These are phyloP conservation scores for Agrochola lota DNA, from an alignment of 2,888 invertebrate species.

Conservation along the genomic window DNA sequence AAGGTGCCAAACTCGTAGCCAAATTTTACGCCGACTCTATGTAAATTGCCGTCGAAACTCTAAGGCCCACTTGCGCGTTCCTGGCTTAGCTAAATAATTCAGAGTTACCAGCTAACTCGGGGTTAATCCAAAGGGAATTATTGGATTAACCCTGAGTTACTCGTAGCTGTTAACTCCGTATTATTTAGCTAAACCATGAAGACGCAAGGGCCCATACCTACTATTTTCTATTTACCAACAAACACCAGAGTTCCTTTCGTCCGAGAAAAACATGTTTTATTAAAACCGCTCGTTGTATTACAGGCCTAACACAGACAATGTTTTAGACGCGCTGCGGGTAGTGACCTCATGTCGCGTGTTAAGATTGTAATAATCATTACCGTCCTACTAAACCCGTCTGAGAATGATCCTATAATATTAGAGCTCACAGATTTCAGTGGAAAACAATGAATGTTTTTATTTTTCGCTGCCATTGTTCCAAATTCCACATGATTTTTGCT, in stretches of 20 bases:
- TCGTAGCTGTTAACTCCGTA: too few relatives aligned
- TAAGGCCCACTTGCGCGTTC: too few relatives aligned
- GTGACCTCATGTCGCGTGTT: slow-evolving; percentile 44
- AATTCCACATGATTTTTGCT: not conserved
- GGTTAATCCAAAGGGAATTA: too few relatives aligned
- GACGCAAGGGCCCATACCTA: not conserved
- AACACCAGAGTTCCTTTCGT: too few relatives aligned
- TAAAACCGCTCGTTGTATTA: slow-evolving; percentile 34
- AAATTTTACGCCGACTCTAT: too few relatives aligned
- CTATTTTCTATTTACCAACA: not conserved
- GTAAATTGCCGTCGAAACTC: too few relatives aligned
- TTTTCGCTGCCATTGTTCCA: slow-evolving; percentile 13
- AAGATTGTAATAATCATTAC: slow-evolving; percentile 45
- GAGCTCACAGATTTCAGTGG: slow-evolving; percentile 9
- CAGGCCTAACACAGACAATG: slow-evolving; percentile 30
- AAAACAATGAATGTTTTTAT: slow-evolving; percentile 20
- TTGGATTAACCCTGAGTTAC: too few relatives aligned
- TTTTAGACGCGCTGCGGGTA: slow-evolving; percentile 50
- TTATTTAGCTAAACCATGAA: too few relatives aligned
- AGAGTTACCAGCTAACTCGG: too few relatives aligned
- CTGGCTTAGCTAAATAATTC: too few relatives aligned
- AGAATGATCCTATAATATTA: slow-evolving; percentile 17
- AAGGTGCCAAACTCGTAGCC: too few relatives aligned
- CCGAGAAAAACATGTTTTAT: slow-evolving; percentile 12
- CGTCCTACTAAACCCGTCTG: slow-evolving; percentile 23